Conservation (phyloP, 2,113 vertebrate species). For the Chinchilla lanigera region DNA sequence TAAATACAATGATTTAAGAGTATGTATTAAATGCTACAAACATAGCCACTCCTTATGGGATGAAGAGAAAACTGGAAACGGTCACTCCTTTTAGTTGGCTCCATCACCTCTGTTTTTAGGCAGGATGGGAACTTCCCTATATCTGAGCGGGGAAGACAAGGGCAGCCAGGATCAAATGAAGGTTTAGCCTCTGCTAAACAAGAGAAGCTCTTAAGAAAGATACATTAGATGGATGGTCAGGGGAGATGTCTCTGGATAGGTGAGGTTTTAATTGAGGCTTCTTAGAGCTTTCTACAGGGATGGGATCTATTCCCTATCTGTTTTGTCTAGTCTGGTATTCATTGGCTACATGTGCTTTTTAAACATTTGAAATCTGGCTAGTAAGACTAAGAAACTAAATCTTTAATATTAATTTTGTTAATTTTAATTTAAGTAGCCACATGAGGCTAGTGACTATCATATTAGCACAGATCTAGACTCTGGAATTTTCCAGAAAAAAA, state of each 20-base stretch:
- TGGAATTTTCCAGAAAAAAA: constrained; percentile 11
- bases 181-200: constrained; percentile 45
- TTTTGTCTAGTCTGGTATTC: neutral
- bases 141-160: neutral
- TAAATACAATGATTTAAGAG: neutral
- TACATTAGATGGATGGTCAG: neutral
- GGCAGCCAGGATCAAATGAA: constrained; percentile 27
- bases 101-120: constrained; percentile 44
- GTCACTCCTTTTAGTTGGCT: constrained; percentile 59
- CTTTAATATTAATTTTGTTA: neutral
- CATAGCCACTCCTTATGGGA: neutral
- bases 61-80: neutral
- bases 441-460: neutral
- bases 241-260: neutral
- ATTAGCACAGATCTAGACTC: neutral
- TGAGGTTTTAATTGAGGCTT: neutral
- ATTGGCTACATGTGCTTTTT: neutral
- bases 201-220: neutral
- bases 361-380: neutral
- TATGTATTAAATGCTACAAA: neutral
- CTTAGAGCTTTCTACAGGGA: neutral
- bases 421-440: constrained; percentile 18
- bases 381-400: neutral
- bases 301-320: neutral
- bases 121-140: constrained; percentile 41